A percentile compares a stretch with the other conserved stretches of the same genome.
phyloP scores from a whole-genome alignment of 2,888 invertebrate genomes.

The Pandemis corylana region DNA sequence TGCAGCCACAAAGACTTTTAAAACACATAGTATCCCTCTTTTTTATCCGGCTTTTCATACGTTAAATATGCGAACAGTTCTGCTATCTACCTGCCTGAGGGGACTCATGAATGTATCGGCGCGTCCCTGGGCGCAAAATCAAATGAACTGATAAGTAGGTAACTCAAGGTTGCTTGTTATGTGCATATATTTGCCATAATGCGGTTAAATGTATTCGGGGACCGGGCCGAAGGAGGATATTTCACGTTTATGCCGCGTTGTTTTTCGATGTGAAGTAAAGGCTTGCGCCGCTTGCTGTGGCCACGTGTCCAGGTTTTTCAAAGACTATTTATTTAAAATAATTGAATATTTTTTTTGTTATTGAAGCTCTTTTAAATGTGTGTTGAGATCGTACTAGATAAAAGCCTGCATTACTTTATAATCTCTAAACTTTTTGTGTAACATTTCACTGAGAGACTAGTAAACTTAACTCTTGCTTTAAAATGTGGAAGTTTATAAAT shows the following conservation, averaged over 20 bases:
- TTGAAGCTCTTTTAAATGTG: background rate
- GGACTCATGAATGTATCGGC: slow-evolving; percentile 43
- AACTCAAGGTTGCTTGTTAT: slow-evolving; percentile 51
- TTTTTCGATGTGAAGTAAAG: slow-evolving; percentile 37
- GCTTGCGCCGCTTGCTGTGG: slow-evolving; percentile 20
- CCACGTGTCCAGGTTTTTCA: slow-evolving; percentile 2
- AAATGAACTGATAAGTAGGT: slow-evolving; percentile 43
- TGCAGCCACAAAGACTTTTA: background rate
- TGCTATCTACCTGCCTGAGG: slow-evolving; percentile 36
- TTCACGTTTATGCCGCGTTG: slow-evolving; percentile 41
- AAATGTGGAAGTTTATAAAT: background rate
- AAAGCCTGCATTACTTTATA: background rate
- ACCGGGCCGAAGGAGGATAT: slow-evolving; percentile 47
- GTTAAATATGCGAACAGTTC: slow-evolving; percentile 6
- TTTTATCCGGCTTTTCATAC: background rate
- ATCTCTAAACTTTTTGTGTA: no score
- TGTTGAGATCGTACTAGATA: background rate
- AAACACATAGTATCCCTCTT: background rate
- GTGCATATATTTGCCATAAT: slow-evolving; percentile 63
- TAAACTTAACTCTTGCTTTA: background rate
- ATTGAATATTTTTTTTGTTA: background rate
- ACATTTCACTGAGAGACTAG: background rate
- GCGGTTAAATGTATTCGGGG: slow-evolving; percentile 61
- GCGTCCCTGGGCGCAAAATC: slow-evolving; percentile 38
- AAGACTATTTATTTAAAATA: background rate